Evolutionary conservation across 1,140 invertebrate genomes (phyloP), one percentile per base, ranked within the genome.

Genomic region (Drosophila willistoni): DNA sequence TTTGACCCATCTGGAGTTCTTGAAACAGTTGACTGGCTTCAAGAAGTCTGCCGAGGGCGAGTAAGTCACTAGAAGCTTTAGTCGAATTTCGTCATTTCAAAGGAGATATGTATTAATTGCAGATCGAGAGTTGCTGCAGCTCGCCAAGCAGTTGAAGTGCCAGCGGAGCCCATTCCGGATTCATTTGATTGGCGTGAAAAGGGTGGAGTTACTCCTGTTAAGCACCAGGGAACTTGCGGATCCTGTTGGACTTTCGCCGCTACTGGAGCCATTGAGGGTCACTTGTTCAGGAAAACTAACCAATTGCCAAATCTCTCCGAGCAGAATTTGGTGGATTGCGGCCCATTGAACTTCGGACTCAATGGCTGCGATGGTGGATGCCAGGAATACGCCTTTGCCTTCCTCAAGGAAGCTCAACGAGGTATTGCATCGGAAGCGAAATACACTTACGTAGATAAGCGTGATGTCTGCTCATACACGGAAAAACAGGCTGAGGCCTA

Each of bases 231-330:
- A 0, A 79, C 87, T 0, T 94, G 93, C 34, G 93, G 93, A 1
- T 93, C 93, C 0, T 94, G 93, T 60, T 94, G 93, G 93, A 91
- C 93, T 0, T 93, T 93, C 71, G 82, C 93, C 3, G 77, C 92
- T 60, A 96, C 96, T 42, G 97, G 96, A 0, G 94, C 97, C 1
- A 92, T 98, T 29, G 97, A 98, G 92, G 96, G 96, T 2, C 96
- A 97, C 75, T 91, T 95, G 47, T 96, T 95, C 79, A 94, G 95
- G n/a, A 94, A 94, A 80, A 95, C 94, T 17, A 95, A 95, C 29
- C 93, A 94, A 62, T 92, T 97, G 44, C 93, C 95, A 0, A 95
- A 95, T 36, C 93, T 95, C 0, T 95, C 94, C 25, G 94, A 95
- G 54, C 95, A 95, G 78, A 94, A 95, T 54, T 82, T 95, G 0